A percentile compares a stretch with the other conserved stretches of the same genome.
phyloP scores from a whole-genome alignment of 2,888 invertebrate species.

The Drosophila barbarae region DNA sequence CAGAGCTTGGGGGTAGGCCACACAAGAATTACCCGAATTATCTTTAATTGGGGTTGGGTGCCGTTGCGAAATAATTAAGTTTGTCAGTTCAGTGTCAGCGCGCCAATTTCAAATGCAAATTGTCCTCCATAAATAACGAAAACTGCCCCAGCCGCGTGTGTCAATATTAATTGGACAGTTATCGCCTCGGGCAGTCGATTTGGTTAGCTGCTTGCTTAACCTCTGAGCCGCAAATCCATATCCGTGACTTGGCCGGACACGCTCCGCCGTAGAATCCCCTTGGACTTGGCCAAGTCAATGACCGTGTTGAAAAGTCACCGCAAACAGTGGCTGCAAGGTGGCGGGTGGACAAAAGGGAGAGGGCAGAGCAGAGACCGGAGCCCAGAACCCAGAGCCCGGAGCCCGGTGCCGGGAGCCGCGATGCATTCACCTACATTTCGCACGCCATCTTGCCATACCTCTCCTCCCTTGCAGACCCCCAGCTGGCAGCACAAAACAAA shows the following conservation, averaged over 20 bases:
- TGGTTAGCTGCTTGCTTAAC: constrained; percentile 26
- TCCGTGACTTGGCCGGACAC: background rate
- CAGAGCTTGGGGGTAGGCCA: constrained; percentile 6
- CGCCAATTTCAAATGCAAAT: constrained; percentile 58
- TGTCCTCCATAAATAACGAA: constrained; percentile 39
- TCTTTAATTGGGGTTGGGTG: constrained; percentile 35
- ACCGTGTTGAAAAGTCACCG: constrained; percentile 57
- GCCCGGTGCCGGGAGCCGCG: constrained; percentile 23
- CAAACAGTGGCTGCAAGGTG: constrained; percentile 50
- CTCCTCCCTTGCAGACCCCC: background rate
- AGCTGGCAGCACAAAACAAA: constrained; percentile 47
- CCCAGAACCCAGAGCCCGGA: constrained; percentile 4
- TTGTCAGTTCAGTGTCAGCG: constrained; percentile 63
- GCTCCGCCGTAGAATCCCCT: constrained; percentile 13
- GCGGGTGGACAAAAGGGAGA: constrained; percentile 40
- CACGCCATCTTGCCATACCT: constrained; percentile 30
- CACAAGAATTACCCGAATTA: constrained; percentile 38
- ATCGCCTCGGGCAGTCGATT: constrained; percentile 30
- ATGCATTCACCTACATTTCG: constrained; percentile 72
- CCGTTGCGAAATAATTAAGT: constrained; percentile 40
- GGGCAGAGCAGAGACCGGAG: constrained; percentile 11
- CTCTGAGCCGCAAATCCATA: constrained; percentile 24
- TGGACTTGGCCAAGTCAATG: constrained; percentile 58
- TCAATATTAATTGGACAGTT: constrained; percentile 56
- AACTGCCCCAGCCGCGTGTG: constrained; percentile 41